Evolutionary conservation across 2,113 vertebrate species (phyloP).

Genomic region (Petaurus breviceps): DNA sequence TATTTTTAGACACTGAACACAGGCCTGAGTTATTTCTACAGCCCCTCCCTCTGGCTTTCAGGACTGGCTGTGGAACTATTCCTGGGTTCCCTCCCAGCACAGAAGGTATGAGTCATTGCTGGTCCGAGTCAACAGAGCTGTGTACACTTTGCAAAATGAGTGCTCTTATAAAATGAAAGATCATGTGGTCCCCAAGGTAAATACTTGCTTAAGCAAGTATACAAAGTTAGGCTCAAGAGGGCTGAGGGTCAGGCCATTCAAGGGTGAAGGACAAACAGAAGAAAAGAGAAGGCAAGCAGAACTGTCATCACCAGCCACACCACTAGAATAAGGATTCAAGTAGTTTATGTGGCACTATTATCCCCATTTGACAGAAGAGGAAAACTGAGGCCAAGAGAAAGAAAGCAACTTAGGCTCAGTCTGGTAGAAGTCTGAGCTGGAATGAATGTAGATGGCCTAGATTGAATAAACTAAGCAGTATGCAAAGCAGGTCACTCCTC

Average conservation of each 20-base stretch:
- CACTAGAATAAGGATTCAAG: background rate
- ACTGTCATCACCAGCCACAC: background rate
- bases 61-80: conserved; percentile 76
- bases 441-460: background rate
- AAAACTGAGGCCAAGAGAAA: background rate
- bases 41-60: conserved; percentile 80
- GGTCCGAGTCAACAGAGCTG: conserved; percentile 30
- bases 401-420: too few species aligned
- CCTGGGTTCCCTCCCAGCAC: conserved; percentile 73
- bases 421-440: background rate
- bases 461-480: background rate
- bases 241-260: background rate
- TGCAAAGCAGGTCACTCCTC: background rate
- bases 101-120: conserved; percentile 79
- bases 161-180: conserved; percentile 14
- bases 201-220: background rate
- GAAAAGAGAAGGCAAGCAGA: background rate
- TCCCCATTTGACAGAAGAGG: background rate
- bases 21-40: conserved; percentile 82
- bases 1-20: conserved; percentile 86
- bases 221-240: background rate
- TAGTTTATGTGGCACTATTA: background rate
- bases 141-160: background rate
- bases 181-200: conserved; percentile 35
- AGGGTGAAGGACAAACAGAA: background rate